A percentile compares a stretch with the other conserved stretches of the same genome.
phyloP scores from a whole-genome alignment of 1,140 invertebrate genomes.

The Atopsyche davidsoni region DNA sequence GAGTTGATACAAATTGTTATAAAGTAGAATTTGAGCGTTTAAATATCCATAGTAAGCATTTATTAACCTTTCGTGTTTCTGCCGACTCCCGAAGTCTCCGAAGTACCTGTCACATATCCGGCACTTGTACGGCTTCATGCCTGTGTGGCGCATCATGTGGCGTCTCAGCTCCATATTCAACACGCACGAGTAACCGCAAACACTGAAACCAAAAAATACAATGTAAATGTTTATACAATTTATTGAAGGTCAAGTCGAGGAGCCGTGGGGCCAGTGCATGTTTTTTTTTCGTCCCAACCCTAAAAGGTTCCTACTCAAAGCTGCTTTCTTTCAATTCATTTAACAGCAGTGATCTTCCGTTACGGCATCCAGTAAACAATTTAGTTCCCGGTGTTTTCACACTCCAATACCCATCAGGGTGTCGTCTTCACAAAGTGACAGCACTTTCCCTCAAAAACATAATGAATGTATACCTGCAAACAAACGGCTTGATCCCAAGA shows the following conservation, averaged over 20 bases:
- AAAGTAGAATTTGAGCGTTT: neutral
- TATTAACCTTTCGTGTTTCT: conserved; percentile 52
- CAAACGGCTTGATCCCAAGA: conserved; percentile 48
- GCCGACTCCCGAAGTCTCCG: conserved; percentile 55
- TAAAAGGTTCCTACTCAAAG: no score
- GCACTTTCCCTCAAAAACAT: no score
- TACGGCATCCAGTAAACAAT: no score
- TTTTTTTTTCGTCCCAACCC: no score
- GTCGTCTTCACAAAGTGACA: no score
- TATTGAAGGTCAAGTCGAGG: neutral
- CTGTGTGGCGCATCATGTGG: conserved; percentile 56
- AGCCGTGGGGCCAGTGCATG: no score
- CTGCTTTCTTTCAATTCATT: no score
- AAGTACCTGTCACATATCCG: conserved; percentile 63
- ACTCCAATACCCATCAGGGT: no score
- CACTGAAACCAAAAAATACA: conserved; percentile 16
- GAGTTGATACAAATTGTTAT: neutral
- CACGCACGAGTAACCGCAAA: conserved; percentile 45
- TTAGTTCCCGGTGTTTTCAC: no score
- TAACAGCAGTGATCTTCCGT: no score
- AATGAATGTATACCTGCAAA: conserved; percentile 40
- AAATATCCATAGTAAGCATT: neutral
- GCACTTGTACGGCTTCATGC: conserved; percentile 63
- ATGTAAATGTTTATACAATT: neutral
- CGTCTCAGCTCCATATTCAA: conserved; percentile 53